Base-by-base conservation (phyloP, 2,113 vertebrate genomes). In the Trogon surrucura region DNA sequence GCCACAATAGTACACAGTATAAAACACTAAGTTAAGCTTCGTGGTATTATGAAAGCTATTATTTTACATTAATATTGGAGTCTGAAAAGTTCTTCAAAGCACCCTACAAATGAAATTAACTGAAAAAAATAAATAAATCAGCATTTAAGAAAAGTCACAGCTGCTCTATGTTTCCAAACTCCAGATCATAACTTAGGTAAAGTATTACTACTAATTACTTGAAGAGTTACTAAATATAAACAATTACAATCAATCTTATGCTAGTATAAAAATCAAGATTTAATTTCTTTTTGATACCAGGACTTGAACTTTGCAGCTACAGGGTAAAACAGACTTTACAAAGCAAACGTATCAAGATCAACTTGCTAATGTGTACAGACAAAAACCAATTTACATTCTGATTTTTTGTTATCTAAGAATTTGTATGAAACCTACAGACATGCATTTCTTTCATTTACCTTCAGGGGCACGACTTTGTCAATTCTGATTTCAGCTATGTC, bases 401-500 rank as follows among this genome's bases (percentile, higher is more conserved):
- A 54, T 62, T 93, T 41, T 64, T 51, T 80, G 4, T 44, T 73
- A 26, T 57, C 66, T 72, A 21, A 45, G 29, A 86, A 74, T 34
- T 53, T 29, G 23, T 5, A 75, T 19, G 47, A 84, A 91, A 81
- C 6, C 30, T 47, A 70, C 13, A 84, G 15, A 81, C 8, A 2
- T 2, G 1, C 16, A 54, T 21, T 81, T 66, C 34, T 79, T 74
- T 60, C 36, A 73, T 78, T 90, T 97, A 99, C 99, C 99, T 99
- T 99, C 89, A 99, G 98, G 30, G 99, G 99, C 85, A 99, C 99
- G 38, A 99, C 99, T 97, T 99, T 99, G 93, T 99, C 99, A 94
- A 99, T 97, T 92, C 99, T 99, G 83, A 99, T 99, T 97, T 99
- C 99, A 87, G 99, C 98, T 94, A 99, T 99, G 89, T 99, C 99